Conservation (phyloP, 2,888 invertebrate species). For the Brachycybe producta region DNA sequence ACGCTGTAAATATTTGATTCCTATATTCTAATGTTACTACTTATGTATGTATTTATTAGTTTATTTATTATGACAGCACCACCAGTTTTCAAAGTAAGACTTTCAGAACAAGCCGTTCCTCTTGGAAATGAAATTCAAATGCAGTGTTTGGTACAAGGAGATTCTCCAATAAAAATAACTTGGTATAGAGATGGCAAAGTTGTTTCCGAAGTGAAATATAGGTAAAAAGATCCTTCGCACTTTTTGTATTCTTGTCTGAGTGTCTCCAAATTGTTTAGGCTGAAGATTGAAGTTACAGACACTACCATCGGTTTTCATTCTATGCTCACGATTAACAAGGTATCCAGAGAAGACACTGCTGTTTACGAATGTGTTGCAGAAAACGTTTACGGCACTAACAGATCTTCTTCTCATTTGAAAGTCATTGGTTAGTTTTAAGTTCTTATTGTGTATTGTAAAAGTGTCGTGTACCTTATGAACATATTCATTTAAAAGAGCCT, state of each 20-base stretch:
- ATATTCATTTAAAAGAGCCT: conserved; percentile 27
- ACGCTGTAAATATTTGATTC: conserved; percentile 30
- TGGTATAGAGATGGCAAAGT: conserved; percentile 28
- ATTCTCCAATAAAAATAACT: conserved; percentile 31
- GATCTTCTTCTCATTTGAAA: conserved; percentile 8
- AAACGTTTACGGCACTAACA: conserved; percentile 16
- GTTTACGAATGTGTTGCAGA: conserved; percentile 14
- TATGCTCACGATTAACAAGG: conserved; percentile 11
- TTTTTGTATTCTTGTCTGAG: too few relatives aligned
- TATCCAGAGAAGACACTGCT: conserved; percentile 16
- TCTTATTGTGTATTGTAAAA: too few relatives aligned
- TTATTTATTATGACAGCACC: conserved; percentile 7
- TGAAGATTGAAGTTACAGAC: background rate
- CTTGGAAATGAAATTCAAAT: conserved; percentile 29
- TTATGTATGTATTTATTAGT: too few relatives aligned
- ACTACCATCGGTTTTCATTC: background rate
- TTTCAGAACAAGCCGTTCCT: conserved; percentile 23
- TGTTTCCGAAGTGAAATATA: background rate
- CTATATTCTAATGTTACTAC: too few relatives aligned
- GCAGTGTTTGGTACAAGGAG: conserved; percentile 33
- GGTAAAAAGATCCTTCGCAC: background rate
- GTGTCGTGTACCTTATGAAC: too few relatives aligned
- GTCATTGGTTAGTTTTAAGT: conserved; percentile 16
- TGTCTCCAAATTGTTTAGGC: background rate
- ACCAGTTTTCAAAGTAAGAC: conserved; percentile 2